Conservation (phyloP, 2,113 vertebrate species). For the Oreocharis arfaki region DNA sequence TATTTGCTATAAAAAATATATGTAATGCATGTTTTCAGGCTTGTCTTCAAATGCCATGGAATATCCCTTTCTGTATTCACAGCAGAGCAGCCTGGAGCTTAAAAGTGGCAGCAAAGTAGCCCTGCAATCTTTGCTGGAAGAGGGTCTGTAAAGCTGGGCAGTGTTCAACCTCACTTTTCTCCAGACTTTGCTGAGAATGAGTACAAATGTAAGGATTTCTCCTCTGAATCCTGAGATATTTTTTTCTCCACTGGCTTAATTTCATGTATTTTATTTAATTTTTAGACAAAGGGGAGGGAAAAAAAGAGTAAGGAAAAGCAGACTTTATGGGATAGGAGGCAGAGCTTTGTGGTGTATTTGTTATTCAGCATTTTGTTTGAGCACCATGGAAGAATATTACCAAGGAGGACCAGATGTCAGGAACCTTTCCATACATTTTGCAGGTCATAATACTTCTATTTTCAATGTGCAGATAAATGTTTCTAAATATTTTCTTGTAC, state of each 20-base stretch:
- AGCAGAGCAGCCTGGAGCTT: neutral
- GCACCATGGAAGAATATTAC: neutral
- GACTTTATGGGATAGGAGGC: neutral
- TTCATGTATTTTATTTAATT: neutral
- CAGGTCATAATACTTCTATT: neutral
- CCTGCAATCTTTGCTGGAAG: neutral
- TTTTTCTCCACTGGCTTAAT: neutral
- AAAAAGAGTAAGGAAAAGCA: neutral
- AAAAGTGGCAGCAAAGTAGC: neutral
- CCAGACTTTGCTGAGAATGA: neutral
- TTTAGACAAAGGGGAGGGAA: neutral
- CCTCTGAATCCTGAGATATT: neutral
- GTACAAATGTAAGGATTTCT: neutral
- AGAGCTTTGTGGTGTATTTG: neutral
- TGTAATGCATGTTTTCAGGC: neutral
- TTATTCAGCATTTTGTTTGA: neutral
- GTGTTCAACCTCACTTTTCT: neutral
- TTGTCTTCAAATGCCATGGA: neutral
- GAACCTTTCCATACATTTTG: neutral
- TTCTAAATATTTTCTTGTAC: slow-evolving; percentile 1
- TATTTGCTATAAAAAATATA: neutral
- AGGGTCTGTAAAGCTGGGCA: neutral
- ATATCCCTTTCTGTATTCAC: neutral
- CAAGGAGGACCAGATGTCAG: neutral
- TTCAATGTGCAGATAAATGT: neutral